Base-by-base conservation (phyloP, 1,140 invertebrate species). In the Oryzaephilus surinamensis region DNA sequence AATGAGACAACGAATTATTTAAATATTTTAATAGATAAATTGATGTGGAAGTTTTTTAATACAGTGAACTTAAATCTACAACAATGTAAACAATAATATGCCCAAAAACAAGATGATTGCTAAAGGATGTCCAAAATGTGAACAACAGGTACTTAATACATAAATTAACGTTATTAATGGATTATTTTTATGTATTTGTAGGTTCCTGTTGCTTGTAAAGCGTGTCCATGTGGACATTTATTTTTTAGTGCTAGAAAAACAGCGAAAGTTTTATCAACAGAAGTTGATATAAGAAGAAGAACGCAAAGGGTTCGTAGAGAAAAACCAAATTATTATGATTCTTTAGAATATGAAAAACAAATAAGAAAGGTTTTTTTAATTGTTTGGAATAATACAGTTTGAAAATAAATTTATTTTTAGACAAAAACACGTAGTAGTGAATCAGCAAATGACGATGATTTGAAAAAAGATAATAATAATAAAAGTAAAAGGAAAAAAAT, bases 271-370 rank as follows among this genome's bases (percentile, higher is more conserved):
- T 38, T 49, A 45, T 48, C 50, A 35, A 53, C 50, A 14, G 58
- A 50, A 32, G 64, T 57, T 28, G 70, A 72, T 38, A 69, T 69
- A 23, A 64, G 72, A 26, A 52, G 82, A 26, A 63, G 83, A 40
- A 86, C 83, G 0, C 79, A 80, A 48, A 62, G 84, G 37, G 76
- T 85, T 10, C 75, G 82, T 51, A 61, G 84, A 34, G 78, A 81
- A 38, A 83, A 84, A 54, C 81, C 81, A 19, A 81, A 86, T 69
- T 88, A 82, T 64, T 88, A 86, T 48, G 82, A 88, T 68, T 74
- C 81, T 6, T 70, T 84, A 48, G 80, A 85, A 66, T 76, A 79
- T 69, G 76, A 79, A 43, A 78, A 77, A 56, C 74, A 79, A 54
- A 71, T 74, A 17, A 71, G 73, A 56, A 77, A 71, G 56, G 65